A percentile compares a stretch with the other conserved stretches of the same genome.
Evolutionary conservation across 2,888 invertebrate species (phyloP).

Genomic region (Clistopyga incitator): DNA sequence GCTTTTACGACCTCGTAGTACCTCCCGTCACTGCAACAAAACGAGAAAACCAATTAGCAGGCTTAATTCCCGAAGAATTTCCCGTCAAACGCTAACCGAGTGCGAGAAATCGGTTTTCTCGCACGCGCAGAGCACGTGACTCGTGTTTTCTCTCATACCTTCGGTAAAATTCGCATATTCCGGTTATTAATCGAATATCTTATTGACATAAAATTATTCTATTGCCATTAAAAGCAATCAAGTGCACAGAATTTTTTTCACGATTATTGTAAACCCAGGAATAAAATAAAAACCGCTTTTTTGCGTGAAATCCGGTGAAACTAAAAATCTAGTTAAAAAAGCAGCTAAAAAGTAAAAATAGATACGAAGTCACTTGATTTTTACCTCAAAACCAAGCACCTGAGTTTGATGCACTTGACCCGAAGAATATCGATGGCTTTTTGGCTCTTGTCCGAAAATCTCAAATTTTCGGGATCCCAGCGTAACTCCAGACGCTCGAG

Average conservation of each 20-base stretch:
- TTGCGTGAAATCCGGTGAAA: neutral
- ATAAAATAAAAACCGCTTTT: neutral
- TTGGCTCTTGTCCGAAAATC: conserved; percentile 99
- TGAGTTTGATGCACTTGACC: conserved; percentile 96
- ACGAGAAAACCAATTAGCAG: neutral
- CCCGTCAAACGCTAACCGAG: too few species aligned
- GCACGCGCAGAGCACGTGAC: too few species aligned
- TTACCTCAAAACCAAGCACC: conserved; percentile 96
- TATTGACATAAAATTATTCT: too few species aligned
- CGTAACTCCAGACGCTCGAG: conserved; percentile 96
- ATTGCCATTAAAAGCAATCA: too few species aligned
- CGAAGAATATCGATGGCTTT: conserved; percentile 99
- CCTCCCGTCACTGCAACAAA: conserved; percentile 93
- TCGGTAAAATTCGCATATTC: neutral
- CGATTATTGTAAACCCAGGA: too few species aligned
- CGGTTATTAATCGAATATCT: too few species aligned
- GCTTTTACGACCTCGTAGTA: conserved; percentile 99
- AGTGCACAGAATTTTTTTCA: too few species aligned
- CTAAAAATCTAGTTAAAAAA: neutral
- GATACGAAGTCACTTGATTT: conserved; percentile 56
- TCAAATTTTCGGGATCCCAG: conserved; percentile 99
- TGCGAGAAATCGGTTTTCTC: neutral
- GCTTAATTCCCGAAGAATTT: neutral
- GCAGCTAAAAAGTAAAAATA: too few species aligned
- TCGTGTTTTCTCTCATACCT: too few species aligned